A percentile compares a stretch with the other conserved stretches of the same genome.
Conservation (phyloP, 2,797 vertebrate species). For the Sphaeramia orbicularis region DNA sequence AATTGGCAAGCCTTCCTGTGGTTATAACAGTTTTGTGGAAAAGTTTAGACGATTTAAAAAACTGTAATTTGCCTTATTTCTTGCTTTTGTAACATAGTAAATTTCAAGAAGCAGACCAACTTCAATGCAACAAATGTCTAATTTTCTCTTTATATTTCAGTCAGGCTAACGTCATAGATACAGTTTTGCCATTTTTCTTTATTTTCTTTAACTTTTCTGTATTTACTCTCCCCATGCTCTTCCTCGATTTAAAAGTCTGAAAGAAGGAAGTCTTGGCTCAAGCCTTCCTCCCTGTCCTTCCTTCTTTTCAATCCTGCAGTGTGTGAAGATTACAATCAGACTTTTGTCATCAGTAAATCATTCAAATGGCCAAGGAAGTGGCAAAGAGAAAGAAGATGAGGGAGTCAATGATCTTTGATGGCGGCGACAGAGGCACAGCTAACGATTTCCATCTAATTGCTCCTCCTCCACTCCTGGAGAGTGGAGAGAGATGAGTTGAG, state of each 20-base stretch:
- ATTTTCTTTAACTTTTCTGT: not conserved
- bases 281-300: not conserved
- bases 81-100: not conserved
- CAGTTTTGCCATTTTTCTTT: not conserved
- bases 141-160: not conserved
- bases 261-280: constrained; percentile 25
- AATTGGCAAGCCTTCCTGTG: too few relatives aligned
- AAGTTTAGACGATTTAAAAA: not conserved
- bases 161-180: not conserved
- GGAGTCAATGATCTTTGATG: constrained; percentile 78
- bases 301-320: constrained; percentile 36
- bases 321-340: constrained; percentile 76
- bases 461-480: constrained; percentile 60
- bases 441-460: constrained; percentile 83
- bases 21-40: not conserved
- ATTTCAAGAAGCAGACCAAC: not conserved
- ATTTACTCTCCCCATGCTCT: not conserved
- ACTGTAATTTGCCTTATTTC: not conserved
- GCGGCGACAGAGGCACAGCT: constrained; percentile 42
- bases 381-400: constrained; percentile 49
- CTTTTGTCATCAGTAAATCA: constrained; percentile 79
- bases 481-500: constrained; percentile 30
- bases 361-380: constrained; percentile 61
- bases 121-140: not conserved
- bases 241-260: constrained; percentile 27